Evolutionary conservation across 1,140 invertebrate species (phyloP).

Genomic region (Protaetia brevitarsis): DNA sequence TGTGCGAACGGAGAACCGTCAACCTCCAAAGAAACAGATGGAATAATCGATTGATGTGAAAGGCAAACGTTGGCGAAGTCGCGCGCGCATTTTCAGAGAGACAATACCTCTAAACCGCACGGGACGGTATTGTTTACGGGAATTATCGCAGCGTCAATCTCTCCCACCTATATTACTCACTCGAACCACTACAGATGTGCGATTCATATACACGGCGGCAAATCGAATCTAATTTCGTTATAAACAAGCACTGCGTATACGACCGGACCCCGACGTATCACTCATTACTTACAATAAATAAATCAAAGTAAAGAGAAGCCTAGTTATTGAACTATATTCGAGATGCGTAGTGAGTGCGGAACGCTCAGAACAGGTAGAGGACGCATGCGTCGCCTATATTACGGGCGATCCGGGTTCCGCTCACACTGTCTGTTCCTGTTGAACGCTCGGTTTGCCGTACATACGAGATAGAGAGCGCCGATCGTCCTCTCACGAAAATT

Average conservation of each 20-base stretch:
- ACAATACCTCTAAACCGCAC: no score
- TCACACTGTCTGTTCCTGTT: slow-evolving; percentile 9
- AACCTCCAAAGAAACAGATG: no score
- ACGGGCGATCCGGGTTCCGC: slow-evolving; percentile 2
- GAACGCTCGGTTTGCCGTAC: background rate
- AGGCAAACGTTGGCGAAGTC: no score
- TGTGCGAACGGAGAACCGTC: no score
- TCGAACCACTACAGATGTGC: no score
- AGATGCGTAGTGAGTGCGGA: slow-evolving; percentile 10
- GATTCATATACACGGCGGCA: background rate
- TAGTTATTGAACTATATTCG: slow-evolving; percentile 11
- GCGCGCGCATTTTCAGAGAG: no score
- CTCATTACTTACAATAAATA: slow-evolving; percentile 13
- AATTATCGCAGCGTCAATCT: no score
- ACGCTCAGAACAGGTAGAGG: background rate
- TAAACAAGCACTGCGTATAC: background rate
- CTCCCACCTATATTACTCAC: no score
- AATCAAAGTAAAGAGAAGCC: slow-evolving; percentile 16
- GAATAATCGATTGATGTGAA: no score
- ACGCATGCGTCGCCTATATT: slow-evolving; percentile 6
- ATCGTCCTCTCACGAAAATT: background rate
- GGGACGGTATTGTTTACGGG: no score
- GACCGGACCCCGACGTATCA: background rate
- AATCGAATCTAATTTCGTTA: background rate
- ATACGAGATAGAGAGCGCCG: background rate